Conservation (phyloP, 2,888 invertebrate genomes). For the Oscheius sp. region DNA sequence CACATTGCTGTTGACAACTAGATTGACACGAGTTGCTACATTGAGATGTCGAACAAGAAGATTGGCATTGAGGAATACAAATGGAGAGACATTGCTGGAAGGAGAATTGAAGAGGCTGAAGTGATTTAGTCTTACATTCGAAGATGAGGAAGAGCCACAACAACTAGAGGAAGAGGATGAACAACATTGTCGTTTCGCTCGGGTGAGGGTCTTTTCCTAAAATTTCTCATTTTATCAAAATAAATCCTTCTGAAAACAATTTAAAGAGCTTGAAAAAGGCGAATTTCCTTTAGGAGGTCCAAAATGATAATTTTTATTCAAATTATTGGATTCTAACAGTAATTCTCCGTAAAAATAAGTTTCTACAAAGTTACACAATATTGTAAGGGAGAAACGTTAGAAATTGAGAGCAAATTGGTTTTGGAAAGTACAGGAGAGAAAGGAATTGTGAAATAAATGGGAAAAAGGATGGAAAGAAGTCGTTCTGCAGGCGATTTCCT, state of each 20-base stretch:
- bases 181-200: conserved; percentile 27
- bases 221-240: not conserved
- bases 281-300: not conserved
- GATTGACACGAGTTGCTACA: conserved; percentile 10
- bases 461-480: not conserved
- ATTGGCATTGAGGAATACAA: conserved; percentile 15
- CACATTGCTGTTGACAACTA: conserved; percentile 21
- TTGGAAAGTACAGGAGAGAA: no score
- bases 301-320: no score
- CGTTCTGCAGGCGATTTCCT: not conserved
- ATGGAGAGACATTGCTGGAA: not conserved
- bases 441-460: no score
- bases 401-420: no score
- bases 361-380: no score
- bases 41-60: not conserved
- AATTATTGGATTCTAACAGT: no score
- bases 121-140: not conserved
- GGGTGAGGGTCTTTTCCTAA: not conserved
- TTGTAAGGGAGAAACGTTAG: no score
- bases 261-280: not conserved
- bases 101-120: not conserved
- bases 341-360: no score
- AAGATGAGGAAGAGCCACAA: conserved; percentile 8
- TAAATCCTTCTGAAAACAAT: not conserved
- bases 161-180: conserved; percentile 13